Evolutionary conservation across 2,888 invertebrate genomes (phyloP), one percentile per base, ranked within the genome.

Genomic region (Lottia gigantea): DNA sequence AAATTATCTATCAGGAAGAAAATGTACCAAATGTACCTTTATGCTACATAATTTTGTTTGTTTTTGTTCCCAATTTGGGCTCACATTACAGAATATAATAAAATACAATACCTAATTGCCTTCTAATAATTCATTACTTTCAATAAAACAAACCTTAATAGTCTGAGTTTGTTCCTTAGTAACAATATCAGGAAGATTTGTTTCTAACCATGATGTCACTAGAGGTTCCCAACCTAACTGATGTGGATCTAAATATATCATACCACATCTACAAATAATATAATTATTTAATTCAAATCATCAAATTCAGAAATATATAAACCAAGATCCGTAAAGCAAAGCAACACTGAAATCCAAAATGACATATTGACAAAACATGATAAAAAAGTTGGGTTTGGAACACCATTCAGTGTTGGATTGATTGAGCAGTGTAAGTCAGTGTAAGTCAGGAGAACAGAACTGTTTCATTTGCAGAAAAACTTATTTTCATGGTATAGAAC

Each of bases 181-280:
- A 4, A 88, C 74, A 71, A 78, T 79, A 11, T 84, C 84, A 16
- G 87, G 86, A 25, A 88, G 76, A 47, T 76, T 74, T 26, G 79
- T 80, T 15, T 77, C 74, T 82, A 88, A 80, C 88, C 88, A 89
- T 8, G 86, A 86, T 23, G 79, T 78, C 49, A 88, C 78, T 23
- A 89, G 78, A 16, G 88, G 86, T 62, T 85, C 76, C 83, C 84
- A 85, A 65, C 88, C 86, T 7, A 88, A 79, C 77, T 87, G 87
- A 26, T 83, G 76, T 0, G 88, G 86, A 71, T 89, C 88, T 85
- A 88, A 82, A 79, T 88, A 88, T 69, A 88, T 88, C 88, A 88
- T 88, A n/a, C 88, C 88, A 82, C 88, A 88, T 73, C 88, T 87
- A 73, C 1, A 71, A 62, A 40, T 15, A 7, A 46, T 2, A 64